Evolutionary conservation across 2,888 invertebrate genomes (phyloP), one percentile per base, ranked within the genome.

Genomic region (Lomographa bimaculata): DNA sequence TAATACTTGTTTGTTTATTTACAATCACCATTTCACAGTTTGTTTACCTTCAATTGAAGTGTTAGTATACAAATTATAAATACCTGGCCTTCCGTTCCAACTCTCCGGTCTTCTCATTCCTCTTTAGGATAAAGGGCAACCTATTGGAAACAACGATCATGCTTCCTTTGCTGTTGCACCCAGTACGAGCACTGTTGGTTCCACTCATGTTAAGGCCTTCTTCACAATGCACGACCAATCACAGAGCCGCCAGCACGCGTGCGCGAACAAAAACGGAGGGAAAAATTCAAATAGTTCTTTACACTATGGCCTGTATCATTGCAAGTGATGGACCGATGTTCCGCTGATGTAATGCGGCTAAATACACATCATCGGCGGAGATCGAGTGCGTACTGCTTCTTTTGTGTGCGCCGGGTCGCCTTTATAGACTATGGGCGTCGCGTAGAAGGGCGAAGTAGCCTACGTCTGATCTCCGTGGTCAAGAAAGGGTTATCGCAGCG

Each of bases 141-240:
- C 97, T 91, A 85, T 97, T 97, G 54, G 97, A 97, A 44, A 97
- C 96, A 57, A 97, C 97, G 66, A 97, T 96, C 91, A 97, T 93
- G 71, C 94, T 95, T 58, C 93, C 94, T 62, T 92, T 92, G 68
- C 90, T 90, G 60, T 86, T 89, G 66, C 89, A 89, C 72, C 74
- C 59, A n/a, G 76, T 56, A 47, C 85, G 83, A 68, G 34, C 42
- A 50, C 53, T 40, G 34, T 53, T 46, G 43, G 53, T 64, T 61
- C 58, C 79, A 80, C 79, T 85, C 89, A 86, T 87, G 61, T 74
- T 79, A 60, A 50, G 55, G 57, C 53, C 64, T 66, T 64, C 48
- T 62, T 62, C 61, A 53, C 50, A 54, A 67, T 71, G 50, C 69
- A 67, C 77, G 65, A 50, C 80, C 84, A 86, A 86, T 85, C 84